Evolutionary conservation across 64 coral and sea anemone genomes (phyloP).

Genomic region (Cladopsammia gracilis): DNA sequence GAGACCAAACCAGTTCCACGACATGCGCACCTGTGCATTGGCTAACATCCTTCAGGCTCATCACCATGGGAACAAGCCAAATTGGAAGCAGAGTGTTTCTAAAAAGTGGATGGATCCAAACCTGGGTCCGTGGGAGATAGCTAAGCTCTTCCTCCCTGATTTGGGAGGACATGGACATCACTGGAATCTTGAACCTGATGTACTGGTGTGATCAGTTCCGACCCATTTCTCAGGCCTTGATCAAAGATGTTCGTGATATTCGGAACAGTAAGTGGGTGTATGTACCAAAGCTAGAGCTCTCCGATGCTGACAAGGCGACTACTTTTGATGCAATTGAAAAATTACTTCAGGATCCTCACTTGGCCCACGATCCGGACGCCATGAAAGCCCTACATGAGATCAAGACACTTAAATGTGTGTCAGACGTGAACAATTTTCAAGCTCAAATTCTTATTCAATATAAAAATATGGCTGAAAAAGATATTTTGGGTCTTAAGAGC

Average conservation of each 20-base stretch:
- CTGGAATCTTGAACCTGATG: slow-evolving; percentile 70
- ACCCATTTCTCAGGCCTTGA: neutral
- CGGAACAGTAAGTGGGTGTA: slow-evolving; percentile 59
- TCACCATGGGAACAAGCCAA: neutral
- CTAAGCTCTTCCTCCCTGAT: slow-evolving; percentile 74
- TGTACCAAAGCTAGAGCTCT: slow-evolving; percentile 18
- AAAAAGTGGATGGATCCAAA: neutral
- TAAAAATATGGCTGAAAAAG: neutral
- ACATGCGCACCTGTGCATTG: neutral
- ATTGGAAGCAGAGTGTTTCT: slow-evolving; percentile 39
- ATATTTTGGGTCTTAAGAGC: neutral
- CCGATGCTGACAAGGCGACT: neutral
- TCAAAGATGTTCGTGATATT: slow-evolving; percentile 27
- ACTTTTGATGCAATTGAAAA: slow-evolving; percentile 44
- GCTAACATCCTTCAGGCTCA: neutral
- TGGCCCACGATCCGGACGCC: neutral
- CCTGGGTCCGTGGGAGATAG: slow-evolving; percentile 67
- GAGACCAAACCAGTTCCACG: neutral
- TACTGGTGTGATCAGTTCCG: slow-evolving; percentile 62
- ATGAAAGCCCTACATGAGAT: neutral
- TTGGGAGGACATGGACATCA: slow-evolving; percentile 25
- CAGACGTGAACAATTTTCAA: neutral
- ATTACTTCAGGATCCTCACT: slow-evolving; percentile 36
- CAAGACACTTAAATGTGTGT: neutral
- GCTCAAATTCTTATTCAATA: neutral